Evolutionary conservation across 2,888 invertebrate genomes (phyloP).

Genomic region (Neoascia interrupta): DNA sequence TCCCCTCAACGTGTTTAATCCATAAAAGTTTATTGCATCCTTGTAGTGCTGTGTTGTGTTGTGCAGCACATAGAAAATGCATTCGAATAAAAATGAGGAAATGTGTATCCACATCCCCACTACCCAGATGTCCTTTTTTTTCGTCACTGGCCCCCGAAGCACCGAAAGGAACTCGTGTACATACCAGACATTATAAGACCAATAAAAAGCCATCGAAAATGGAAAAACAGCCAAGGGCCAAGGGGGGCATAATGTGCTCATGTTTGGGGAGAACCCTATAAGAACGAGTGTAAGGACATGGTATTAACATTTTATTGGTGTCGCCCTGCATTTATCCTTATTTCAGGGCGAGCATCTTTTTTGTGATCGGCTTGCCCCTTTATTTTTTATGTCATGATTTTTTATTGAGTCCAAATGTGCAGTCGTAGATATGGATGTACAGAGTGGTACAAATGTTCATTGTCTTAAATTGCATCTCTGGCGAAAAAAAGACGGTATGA

Average conservation of each 20-base stretch:
- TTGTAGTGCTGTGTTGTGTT: neutral
- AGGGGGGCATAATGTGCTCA: conserved; percentile 4
- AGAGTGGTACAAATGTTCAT: conserved; percentile 27
- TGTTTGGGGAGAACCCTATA: conserved; percentile 23
- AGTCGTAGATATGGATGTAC: neutral
- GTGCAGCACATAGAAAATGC: conserved; percentile 29
- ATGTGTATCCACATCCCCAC: conserved; percentile 21
- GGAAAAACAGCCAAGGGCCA: neutral
- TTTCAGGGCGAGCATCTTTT: no score
- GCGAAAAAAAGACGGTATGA: no score
- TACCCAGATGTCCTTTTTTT: conserved; percentile 36
- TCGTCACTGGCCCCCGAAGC: neutral
- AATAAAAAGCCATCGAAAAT: conserved; percentile 21
- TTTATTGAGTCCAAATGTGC: neutral
- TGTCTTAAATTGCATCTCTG: neutral
- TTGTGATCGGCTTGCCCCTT: neutral
- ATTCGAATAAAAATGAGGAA: conserved; percentile 44
- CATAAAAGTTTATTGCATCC: conserved; percentile 59
- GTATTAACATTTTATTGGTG: conserved; percentile 42
- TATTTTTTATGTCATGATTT: no score
- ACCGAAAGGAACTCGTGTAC: no score
- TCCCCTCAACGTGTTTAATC: conserved; percentile 40
- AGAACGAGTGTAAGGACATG: conserved; percentile 5
- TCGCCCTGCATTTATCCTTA: conserved; percentile 11
- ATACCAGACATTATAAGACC: conserved; percentile 27